Evolutionary conservation across 2,113 vertebrate genomes (phyloP), one percentile per base, ranked within the genome.

Genomic region (Nothobranchius kuhntae): DNA sequence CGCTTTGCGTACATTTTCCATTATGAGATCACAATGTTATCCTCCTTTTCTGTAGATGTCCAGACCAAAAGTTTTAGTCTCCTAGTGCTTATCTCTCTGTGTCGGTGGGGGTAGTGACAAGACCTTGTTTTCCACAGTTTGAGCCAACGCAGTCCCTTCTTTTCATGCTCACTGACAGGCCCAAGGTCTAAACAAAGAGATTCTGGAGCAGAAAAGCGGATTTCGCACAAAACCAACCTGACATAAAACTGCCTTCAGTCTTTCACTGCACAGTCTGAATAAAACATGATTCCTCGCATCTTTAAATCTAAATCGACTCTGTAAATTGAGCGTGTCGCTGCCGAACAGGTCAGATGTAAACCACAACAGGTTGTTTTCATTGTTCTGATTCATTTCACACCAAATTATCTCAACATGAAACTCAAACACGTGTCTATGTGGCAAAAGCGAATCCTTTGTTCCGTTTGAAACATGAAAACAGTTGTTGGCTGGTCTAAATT

Each of bases 111-210:
- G 9, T 13, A 30, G 67, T 69, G 62, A 81, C 89, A 67, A 66
- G 79, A 56, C 72, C 79, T 68, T 45, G 69, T 90, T 91, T 90
- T 89, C 86, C 85, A 87, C 69, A 52, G 57, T 65, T 63, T 9
- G 13, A 67, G 84, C 80, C 79, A 86, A 60, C 35, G 7, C 74
- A 61, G 75, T 74, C 71, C 47, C 75, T 12, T 70, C 36, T 73
- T 65, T 59, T 83, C 81, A 75, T 52, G 38, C 73, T 86, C 54
- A 13, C 73, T 50, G 67, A 76, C 61, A n/a, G 74, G 70, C 67
- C 68, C 77, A 70, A 82, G 74, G 82, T 89, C 64, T 66, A 69
- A 68, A 59, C 47, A 42, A 75, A 77, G 79, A 67, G 38, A 62
- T 30, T 69, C 46, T 38, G 63, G 73, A 65, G 15, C 17, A 42